Evolutionary conservation across 64 coral and sea anemone species (phyloP).

Genomic region (Montipora sp.): DNA sequence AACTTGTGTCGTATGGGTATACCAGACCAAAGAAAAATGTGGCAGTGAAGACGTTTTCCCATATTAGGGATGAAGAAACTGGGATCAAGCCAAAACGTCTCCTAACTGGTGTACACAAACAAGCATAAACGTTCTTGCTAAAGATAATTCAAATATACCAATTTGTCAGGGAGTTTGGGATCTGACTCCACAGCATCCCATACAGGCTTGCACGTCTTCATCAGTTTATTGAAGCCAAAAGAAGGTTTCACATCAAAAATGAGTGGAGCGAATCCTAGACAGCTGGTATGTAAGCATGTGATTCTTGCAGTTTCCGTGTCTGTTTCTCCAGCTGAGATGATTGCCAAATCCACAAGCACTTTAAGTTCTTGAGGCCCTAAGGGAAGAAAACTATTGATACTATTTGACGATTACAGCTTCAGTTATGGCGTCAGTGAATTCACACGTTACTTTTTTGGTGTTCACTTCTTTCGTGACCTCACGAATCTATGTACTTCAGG

Average conservation of each 20-base stretch:
- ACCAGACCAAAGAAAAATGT: too few species aligned
- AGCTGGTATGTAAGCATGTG: conserved; percentile 76
- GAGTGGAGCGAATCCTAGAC: conserved; percentile 73
- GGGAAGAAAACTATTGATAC: background rate
- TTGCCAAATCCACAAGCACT: conserved; percentile 87
- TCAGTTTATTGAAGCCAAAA: conserved; percentile 67
- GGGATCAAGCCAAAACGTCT: too few species aligned
- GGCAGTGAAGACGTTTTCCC: too few species aligned
- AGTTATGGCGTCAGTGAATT: too few species aligned
- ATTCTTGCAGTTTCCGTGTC: conserved; percentile 75
- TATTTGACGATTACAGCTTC: too few species aligned
- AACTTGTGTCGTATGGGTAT: too few species aligned
- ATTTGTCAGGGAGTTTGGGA: conserved; percentile 59
- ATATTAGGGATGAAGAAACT: too few species aligned
- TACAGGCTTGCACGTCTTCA: conserved; percentile 74
- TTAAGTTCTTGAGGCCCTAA: conserved; percentile 75
- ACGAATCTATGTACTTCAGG: too few species aligned
- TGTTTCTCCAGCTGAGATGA: conserved; percentile 83
- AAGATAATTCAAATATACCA: conserved; percentile 22
- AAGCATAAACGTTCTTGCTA: too few species aligned
- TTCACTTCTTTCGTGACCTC: too few species aligned
- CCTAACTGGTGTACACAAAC: too few species aligned
- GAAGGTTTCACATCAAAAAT: conserved; percentile 63
- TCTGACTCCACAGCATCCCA: conserved; percentile 79
- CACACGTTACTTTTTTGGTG: too few species aligned